Base-by-base conservation (phyloP, 2,888 invertebrate species). In the Lycophotia porphyrea region DNA sequence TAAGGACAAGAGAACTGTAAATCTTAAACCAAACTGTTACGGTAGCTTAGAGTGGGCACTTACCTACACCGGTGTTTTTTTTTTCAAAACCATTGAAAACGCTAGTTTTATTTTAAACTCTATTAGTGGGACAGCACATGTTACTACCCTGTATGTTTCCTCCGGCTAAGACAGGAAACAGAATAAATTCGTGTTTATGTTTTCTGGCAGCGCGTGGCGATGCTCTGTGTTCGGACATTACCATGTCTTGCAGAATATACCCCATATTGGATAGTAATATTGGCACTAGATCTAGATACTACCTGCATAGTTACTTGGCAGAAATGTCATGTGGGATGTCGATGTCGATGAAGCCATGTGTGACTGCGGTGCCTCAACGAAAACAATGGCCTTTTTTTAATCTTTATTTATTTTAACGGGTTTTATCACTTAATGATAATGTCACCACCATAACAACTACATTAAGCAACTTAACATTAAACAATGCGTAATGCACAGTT, bases 171-270 rank as follows among this genome's bases (percentile, higher is more conserved):
- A 85, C 63, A 72, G 60, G 73, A 79, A 67, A 76, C 71, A 70
- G 55, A 80, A 84, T 86, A 86, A 80, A 86, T 72, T 76, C 71
- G 77, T 86, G 87, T 86, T 86, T 88, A 88, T 88, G 79, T 86
- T 87, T 86, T 88, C 84, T 88, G 88, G 88, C 84, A 71, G 63
- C 75, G 39, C 76, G 73, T 65, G 70, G 71, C 60, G 70, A 81
- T 83, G 81, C 47, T 72, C 82, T 15, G 75, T 55, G 64, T 42
- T 67, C 71, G 70, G 68, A 76, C 71, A 70, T 86, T 64, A 78
- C 49, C 73, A 49, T 58, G 44, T 68, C 52, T 55, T 47, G 27
- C 31, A 71, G 21, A n/a, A 84, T 60, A 31, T 61, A 13, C 24
- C 58, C 69, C 69, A 73, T 71, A 44, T 76, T 76, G 68, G 39